Evolutionary conservation across 2,888 invertebrate genomes (phyloP).

Genomic region (Eudemis profundana): DNA sequence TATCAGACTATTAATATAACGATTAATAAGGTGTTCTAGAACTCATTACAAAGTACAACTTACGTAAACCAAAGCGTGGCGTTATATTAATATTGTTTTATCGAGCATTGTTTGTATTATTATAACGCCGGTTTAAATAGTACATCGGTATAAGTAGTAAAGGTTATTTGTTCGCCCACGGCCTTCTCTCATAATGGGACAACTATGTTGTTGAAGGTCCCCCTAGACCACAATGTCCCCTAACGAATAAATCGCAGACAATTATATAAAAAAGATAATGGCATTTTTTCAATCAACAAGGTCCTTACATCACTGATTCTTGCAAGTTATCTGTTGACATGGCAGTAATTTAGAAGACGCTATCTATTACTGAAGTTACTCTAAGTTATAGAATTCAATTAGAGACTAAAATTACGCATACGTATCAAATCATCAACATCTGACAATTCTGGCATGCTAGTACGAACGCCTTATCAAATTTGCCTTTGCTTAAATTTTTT

Average conservation of each 20-base stretch:
- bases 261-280: conserved; percentile 21
- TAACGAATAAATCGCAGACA: conserved; percentile 35
- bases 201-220: conserved; percentile 64
- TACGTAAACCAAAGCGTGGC: conserved; percentile 10
- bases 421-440: background rate
- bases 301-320: conserved; percentile 14
- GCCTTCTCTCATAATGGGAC: conserved; percentile 65
- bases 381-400: too few relatives aligned
- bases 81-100: conserved; percentile 34
- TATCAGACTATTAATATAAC: background rate
- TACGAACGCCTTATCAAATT: background rate
- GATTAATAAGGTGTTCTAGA: conserved; percentile 12
- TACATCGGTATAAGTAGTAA: conserved; percentile 40
- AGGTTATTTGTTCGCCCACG: conserved; percentile 53
- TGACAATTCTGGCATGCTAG: too few relatives aligned
- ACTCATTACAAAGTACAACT: conserved; percentile 15
- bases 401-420: too few relatives aligned
- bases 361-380: background rate
- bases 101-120: conserved; percentile 25
- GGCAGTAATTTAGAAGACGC: conserved; percentile 3
- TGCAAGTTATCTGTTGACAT: conserved; percentile 7
- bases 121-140: conserved; percentile 29
- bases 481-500: background rate
- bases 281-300: conserved; percentile 6
- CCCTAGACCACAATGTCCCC: conserved; percentile 43